Evolutionary conservation across 2,797 vertebrate species (phyloP).

Genomic region (Podarcis siculus): DNA sequence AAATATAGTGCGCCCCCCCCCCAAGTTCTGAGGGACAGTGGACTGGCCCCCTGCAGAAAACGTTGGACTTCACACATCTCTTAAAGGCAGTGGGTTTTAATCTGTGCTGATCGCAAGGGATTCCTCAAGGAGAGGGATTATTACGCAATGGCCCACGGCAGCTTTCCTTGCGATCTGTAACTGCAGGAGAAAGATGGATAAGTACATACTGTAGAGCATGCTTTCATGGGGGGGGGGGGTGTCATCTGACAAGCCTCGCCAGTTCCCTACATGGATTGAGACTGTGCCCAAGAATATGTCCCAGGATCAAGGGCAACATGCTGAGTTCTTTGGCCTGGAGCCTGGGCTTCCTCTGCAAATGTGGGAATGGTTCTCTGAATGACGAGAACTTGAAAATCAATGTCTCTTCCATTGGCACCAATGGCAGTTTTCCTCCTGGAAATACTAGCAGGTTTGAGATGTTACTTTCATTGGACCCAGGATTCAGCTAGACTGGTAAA

Average conservation of each 20-base stretch:
- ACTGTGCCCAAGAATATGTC: not conserved
- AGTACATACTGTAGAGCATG: not conserved
- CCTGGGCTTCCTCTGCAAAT: not conserved
- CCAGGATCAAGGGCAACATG: not conserved
- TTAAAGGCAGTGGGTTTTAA: not conserved
- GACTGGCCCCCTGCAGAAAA: too few species aligned
- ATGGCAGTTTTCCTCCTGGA: not conserved
- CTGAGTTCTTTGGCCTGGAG: not conserved
- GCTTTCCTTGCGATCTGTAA: not conserved
- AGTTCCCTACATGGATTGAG: not conserved
- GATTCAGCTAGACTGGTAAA: too few species aligned
- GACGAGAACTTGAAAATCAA: not conserved
- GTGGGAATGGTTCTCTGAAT: not conserved
- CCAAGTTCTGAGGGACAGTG: too few species aligned
- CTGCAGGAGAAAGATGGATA: not conserved
- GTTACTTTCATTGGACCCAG: not conserved
- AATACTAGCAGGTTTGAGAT: not conserved
- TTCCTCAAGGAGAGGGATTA: not conserved
- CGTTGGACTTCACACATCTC: too few species aligned
- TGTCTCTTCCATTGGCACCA: too few species aligned
- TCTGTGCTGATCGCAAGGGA: not conserved
- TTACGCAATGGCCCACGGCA: not conserved
- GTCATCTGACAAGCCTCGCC: not conserved
- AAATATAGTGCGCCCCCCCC: too few species aligned
- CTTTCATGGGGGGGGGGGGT: not conserved